Base-by-base conservation (phyloP, 1,140 invertebrate genomes). In the Procambarus clarkii region DNA sequence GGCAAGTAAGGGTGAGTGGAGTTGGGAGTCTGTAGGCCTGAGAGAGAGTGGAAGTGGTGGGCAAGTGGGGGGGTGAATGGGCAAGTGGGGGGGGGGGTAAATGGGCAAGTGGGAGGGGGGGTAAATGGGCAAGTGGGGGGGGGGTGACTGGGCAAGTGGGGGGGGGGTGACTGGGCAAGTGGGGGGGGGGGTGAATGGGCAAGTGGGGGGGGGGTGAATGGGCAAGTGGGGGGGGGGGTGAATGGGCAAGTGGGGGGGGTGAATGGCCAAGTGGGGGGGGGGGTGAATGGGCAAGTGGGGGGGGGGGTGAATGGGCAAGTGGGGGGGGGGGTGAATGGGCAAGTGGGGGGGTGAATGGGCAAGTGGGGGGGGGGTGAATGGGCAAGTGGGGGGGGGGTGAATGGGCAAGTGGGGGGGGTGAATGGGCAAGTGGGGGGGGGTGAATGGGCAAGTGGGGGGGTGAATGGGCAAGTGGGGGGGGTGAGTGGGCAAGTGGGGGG, bases 351-450 rank as follows among this genome's bases (percentile, higher is more conserved):
- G 74, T 7, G 48, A n/a, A 74, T 50, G 69, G 79, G 34, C 69
- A 81, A 50, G n/a, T n/a, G 60, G 13, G 64, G 86, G 78, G 86
- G 86, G 71, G 86, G 86, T 71, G 86, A 54, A 64, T 77, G 86
- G 71, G 86, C 13, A 13, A 7, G 54, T 58, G 54, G 4, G 54
- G 4, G 54, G 4, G 54, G 54, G 54, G 54, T 58, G 54, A 7
- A 13, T 58, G 54, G 54, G 54, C 13, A 13, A 7, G 54, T 58
- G 54, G 4, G 54, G 4, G 54, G 4, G 54, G 54, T 58, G 54
- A 13, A 13, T n/a, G 54, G 4, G 54, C 13, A 13, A 7, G 54
- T 58, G 54, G 54, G 11, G 54, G 54, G 4, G 54, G 54, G 54
- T 58, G 54, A 7, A 13, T 58, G 54, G 4, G 54, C 13, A 13